Evolutionary conservation across 2,797 vertebrate species (phyloP), one percentile per base, ranked within the genome.

Genomic region (Argyrosomus regius): DNA sequence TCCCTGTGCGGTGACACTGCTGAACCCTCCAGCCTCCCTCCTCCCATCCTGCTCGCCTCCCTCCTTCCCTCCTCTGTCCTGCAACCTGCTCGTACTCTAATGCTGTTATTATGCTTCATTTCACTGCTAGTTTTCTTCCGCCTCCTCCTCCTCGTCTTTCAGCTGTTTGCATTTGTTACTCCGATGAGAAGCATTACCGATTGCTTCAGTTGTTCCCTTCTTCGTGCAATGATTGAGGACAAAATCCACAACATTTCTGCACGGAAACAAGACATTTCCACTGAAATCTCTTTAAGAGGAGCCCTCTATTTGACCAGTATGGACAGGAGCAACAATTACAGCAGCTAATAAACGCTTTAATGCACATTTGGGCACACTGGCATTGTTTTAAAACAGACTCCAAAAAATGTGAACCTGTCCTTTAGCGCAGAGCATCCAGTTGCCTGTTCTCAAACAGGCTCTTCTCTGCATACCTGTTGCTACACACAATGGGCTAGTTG

Each of bases 401-500:
- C 7, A 24, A 14, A 77, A 53, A 8, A 54, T 53, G 26, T 49
- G 2, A 78, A 50, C 18, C 5, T 52, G 28, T 67, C 68, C 43
- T 74, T 73, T 53, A 70, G 62, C 50, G 62, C 73, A 31, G 31
- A 87, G 78, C 64, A 73, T 79, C 79, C 77, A 77, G 53, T 77
- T 72, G 70, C 72, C 59, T 52, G 68, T 72, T 72, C 75, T 85
- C 58, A 48, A 75, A 74, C 61, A 50, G 75, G 63, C 74, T 89
- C 81, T 79, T 89, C 81, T 69, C 69, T 85, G 88, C 92, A 93
- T 94, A 93, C 88, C 91, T 92, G 90, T 75, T 73, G 58, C 78
- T 68, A 61, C 73, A 79, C 72, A 93, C 92, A 94, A 94, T 91
- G 91, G 88, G 35, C 80, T 74, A 70, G 79, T 94, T 93, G 91